These are phyloP conservation scores for Catostylus mosaicus DNA, from an alignment of 30 jellyfish, hydroid and myxozoan species.

Conservation along the genomic window DNA sequence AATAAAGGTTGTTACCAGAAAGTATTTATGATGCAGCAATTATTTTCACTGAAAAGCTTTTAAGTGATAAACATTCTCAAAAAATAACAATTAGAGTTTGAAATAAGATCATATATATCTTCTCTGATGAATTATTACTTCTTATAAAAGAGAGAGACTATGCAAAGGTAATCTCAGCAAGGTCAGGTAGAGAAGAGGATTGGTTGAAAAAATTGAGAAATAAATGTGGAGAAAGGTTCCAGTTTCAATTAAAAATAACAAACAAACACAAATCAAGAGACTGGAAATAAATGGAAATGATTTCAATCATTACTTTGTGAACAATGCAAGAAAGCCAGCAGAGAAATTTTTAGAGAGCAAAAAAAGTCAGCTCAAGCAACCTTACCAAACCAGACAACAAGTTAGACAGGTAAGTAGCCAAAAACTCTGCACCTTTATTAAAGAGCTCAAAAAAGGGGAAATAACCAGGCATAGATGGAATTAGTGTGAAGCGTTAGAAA, in stretches of 20 bases:
- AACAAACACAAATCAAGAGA: background rate
- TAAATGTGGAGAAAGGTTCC: background rate
- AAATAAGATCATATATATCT: too few species aligned
- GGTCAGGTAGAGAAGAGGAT: background rate
- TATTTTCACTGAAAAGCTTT: too few species aligned
- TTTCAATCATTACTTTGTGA: background rate
- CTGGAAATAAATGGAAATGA: slow-evolving; percentile 10
- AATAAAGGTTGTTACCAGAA: too few species aligned
- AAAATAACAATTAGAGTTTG: too few species aligned
- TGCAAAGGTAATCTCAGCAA: background rate
- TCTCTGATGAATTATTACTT: background rate
- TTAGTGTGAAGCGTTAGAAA: background rate
- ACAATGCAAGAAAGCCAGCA: background rate
- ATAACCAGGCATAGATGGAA: background rate
- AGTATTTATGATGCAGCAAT: too few species aligned
- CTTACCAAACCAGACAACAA: background rate
- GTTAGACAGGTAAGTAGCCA: background rate
- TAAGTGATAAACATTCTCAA: too few species aligned
- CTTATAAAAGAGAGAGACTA: slow-evolving; percentile 4
- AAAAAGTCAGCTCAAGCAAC: background rate
- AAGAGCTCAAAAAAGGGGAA: slow-evolving; percentile 5
- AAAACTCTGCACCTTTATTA: background rate
- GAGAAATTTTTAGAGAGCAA: background rate
- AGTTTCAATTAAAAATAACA: background rate
- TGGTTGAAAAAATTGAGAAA: background rate